Base-by-base conservation (phyloP, 2,888 invertebrate genomes). In the Nemapogon koenigi region DNA sequence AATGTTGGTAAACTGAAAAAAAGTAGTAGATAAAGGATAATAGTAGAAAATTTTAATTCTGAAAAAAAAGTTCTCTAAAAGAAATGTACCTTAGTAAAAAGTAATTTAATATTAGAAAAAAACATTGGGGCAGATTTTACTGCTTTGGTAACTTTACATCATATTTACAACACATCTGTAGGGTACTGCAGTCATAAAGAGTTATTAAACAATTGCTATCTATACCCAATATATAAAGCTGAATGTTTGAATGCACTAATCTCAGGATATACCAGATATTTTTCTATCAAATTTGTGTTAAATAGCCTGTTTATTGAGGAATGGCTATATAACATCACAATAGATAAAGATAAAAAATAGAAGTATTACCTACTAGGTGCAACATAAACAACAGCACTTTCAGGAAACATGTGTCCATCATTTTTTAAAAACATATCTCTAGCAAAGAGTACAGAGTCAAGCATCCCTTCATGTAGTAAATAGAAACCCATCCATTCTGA, bases 401-500 rank as follows among this genome's bases (percentile, higher is more conserved):
- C 85, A 1, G 93, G 94, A 59, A 92, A 91, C 65, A 94, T 82
- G 3, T 81, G 57, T 0, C 94, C 93, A 46, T 76, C 81, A 15
- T 82, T 75, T 52, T 86, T 88, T 1, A 97, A 70, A 62, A 90
- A 94, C 44, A 83, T 84, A 55, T 96, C 91, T 49, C 94, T 81
- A 0, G 94, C 94, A 50, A 71, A 71, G 8, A 97, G 68, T 2
- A 97, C 90, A 0, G 95, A 93, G 60, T 95, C 91, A 38, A 97
- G 62, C 97, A 97, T 97, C 4, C 92, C 94, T 68, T 97, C 97
- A 57, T 96, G 97, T 11, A 97, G 70, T 19, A 97, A 78, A 68
- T 94, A 96, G 65, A 97, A 96, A 0, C 97, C 97, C 97, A 97
- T 97, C 97, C 97, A 97, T 71, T 97, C 97, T 0, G 96, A 96